Evolutionary conservation across 2,888 invertebrate genomes (phyloP).

Genomic region (Tolmerus cingulatus): DNA sequence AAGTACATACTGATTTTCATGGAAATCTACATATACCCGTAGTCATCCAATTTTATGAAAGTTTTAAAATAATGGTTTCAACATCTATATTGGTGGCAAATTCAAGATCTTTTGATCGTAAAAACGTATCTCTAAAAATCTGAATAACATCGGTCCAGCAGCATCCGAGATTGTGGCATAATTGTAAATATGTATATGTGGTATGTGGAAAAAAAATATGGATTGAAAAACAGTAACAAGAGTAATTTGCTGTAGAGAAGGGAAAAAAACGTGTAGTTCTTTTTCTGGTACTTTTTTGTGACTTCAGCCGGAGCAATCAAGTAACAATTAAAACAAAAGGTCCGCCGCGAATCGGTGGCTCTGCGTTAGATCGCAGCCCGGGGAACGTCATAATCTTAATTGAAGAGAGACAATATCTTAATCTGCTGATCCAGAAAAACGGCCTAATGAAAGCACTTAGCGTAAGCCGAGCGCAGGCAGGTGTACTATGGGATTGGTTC

Average conservation of each 20-base stretch:
- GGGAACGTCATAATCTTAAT: conserved; percentile 24
- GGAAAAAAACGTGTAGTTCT: neutral
- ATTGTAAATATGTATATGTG: no score
- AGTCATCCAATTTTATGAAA: no score
- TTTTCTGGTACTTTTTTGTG: neutral
- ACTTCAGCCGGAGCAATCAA: neutral
- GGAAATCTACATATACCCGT: no score
- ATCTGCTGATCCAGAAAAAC: conserved; percentile 47
- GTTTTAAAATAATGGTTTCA: neutral
- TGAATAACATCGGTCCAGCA: no score
- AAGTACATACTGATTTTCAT: no score
- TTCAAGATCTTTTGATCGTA: no score
- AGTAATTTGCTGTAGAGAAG: neutral
- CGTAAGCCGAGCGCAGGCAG: conserved; percentile 39
- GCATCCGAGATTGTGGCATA: no score
- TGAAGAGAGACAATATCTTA: conserved; percentile 32
- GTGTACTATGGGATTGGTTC: conserved; percentile 38
- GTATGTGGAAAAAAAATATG: neutral
- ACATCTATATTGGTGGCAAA: no score
- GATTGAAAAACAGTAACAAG: neutral
- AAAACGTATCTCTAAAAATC: no score
- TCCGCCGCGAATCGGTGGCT: neutral
- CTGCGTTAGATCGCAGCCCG: neutral
- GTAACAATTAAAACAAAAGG: neutral
- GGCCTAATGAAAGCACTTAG: conserved; percentile 44